Conservation (phyloP, 2,888 invertebrate species). For the Orthosia gracilis region DNA sequence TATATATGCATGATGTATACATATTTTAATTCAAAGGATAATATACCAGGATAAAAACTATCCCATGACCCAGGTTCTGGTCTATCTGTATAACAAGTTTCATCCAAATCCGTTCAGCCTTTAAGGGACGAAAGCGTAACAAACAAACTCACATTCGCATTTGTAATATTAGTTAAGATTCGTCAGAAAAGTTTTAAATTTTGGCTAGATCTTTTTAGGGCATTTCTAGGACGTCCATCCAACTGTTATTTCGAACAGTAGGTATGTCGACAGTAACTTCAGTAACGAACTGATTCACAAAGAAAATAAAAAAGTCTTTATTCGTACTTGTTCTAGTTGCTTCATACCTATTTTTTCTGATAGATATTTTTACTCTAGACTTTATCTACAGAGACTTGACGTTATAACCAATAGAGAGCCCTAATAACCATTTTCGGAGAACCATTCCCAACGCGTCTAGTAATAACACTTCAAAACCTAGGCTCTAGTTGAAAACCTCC, state of each 20-base stretch:
- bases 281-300: neutral
- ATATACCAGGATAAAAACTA: no score
- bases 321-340: neutral
- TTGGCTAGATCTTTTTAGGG: no score
- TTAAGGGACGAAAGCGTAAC: no score
- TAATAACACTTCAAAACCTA: constrained; percentile 24
- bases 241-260: neutral
- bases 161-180: no score
- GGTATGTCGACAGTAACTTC: neutral
- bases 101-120: no score
- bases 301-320: neutral
- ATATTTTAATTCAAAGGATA: no score
- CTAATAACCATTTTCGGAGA: neutral
- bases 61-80: no score
- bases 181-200: no score
- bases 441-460: neutral
- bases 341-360: neutral
- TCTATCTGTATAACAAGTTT: no score
- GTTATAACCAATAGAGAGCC: neutral
- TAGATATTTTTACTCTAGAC: neutral
- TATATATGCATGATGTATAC: no score
- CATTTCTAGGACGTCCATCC: no score
- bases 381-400: neutral
- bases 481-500: neutral
- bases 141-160: no score